Percentiles rank a stretch among this genome's conserved stretches.
Evolutionary conservation across 2,888 invertebrate species (phyloP).

Genomic region (Poecilus cupreus): DNA sequence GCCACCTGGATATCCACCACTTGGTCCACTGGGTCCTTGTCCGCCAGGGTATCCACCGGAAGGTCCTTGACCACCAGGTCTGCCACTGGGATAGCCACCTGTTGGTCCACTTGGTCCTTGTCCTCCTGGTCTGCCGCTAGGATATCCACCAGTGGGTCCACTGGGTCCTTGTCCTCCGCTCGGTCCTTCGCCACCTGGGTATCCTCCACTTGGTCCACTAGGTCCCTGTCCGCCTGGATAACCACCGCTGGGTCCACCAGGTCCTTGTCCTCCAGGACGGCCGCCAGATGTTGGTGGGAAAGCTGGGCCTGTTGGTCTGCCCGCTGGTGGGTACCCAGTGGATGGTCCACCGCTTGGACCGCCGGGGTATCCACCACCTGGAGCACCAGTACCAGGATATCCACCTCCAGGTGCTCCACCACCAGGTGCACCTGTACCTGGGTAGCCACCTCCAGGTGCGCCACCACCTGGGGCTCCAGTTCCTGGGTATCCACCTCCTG

Average conservation of each 20-base stretch:
- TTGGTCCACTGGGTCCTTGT: conserved; percentile 51
- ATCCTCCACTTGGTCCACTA: conserved; percentile 58
- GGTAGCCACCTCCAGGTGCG: conserved; percentile 61
- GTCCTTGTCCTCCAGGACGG: conserved; percentile 52
- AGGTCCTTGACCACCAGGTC: conserved; percentile 57
- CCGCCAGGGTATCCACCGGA: conserved; percentile 58
- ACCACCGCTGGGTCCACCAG: conserved; percentile 56
- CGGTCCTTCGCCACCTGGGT: conserved; percentile 57
- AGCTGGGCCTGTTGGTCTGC: conserved; percentile 62
- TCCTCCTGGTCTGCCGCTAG: conserved; percentile 58
- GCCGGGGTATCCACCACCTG: conserved; percentile 50
- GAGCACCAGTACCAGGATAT: neutral
- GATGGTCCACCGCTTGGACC: conserved; percentile 40
- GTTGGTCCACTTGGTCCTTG: conserved; percentile 62
- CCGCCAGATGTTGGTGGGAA: conserved; percentile 38
- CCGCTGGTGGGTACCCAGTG: conserved; percentile 59
- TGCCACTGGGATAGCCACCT: conserved; percentile 56
- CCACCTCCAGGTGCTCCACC: conserved; percentile 63
- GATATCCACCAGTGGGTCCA: conserved; percentile 62
- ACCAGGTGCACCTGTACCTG: conserved; percentile 63
- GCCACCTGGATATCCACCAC: too few species aligned
- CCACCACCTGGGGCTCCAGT: conserved; percentile 62
- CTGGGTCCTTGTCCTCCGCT: conserved; percentile 62
- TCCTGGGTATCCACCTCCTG: conserved; percentile 60
- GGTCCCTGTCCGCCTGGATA: conserved; percentile 36